A percentile compares a stretch with the other conserved stretches of the same genome.
These are phyloP conservation scores for Tipula unca DNA, from an alignment of 2,888 invertebrate genomes.

Conservation along the genomic window DNA sequence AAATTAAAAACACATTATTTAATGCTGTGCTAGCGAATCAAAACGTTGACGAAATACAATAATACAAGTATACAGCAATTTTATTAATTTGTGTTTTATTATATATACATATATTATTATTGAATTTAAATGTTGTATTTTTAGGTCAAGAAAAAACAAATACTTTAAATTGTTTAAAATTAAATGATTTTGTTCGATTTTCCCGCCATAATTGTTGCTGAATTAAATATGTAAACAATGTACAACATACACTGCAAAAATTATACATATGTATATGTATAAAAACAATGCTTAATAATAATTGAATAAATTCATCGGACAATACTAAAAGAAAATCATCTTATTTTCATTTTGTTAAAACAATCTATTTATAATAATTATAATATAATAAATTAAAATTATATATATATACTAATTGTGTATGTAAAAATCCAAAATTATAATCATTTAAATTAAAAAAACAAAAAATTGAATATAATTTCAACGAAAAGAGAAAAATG, in stretches of 20 bases:
- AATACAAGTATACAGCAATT: not conserved
- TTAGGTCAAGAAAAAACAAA: not conserved
- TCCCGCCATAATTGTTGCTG: not conserved
- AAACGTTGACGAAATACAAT: not conserved
- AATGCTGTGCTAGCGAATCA: not conserved
- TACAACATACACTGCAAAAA: not conserved
- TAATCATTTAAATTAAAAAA: not conserved
- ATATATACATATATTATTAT: not conserved
- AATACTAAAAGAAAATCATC: not conserved
- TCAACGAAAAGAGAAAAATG: not conserved
- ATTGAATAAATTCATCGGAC: constrained; percentile 2
- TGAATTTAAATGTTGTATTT: not conserved
- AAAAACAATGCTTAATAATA: not conserved
- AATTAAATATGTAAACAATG: not conserved
- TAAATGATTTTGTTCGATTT: not conserved
- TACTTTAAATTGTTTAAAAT: not conserved
- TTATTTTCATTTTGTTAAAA: not conserved
- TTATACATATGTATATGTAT: not conserved
- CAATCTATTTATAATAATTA: not conserved
- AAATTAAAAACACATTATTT: not conserved
- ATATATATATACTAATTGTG: not conserved
- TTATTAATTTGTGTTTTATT: not conserved
- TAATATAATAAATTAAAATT: not conserved
- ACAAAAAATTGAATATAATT: not conserved
- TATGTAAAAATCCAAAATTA: not conserved